Evolutionary conservation across 2,113 vertebrate genomes (phyloP).

Genomic region (Panurus biarmicus): DNA sequence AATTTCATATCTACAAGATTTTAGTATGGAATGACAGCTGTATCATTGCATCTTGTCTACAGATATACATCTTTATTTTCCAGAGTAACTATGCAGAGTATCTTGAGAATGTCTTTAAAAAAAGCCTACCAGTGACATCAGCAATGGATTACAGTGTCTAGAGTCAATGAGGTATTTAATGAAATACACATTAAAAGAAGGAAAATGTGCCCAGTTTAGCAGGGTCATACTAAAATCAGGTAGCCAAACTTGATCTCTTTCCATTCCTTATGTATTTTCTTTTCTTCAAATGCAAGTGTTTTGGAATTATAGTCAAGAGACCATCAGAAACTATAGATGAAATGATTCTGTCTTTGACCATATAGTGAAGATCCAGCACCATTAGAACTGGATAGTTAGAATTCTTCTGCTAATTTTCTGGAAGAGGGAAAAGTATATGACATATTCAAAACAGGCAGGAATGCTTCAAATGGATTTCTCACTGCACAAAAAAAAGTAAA

Average conservation of each 20-base stretch:
- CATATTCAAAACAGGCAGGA: not conserved
- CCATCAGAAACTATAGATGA: not conserved
- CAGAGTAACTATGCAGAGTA: not conserved
- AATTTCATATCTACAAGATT: not conserved
- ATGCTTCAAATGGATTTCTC: not conserved
- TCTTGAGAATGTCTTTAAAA: not conserved
- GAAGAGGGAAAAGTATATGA: not conserved
- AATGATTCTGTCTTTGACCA: not conserved
- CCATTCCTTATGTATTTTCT: not conserved
- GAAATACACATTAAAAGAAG: not conserved
- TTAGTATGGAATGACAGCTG: not conserved
- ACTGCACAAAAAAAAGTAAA: not conserved
- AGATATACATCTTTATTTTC: not conserved
- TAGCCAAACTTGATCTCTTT: not conserved
- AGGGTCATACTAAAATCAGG: not conserved
- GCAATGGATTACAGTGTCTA: not conserved
- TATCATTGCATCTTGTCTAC: not conserved
- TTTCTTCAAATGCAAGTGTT: not conserved
- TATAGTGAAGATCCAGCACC: not conserved
- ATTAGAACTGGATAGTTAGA: not conserved
- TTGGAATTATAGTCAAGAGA: not conserved
- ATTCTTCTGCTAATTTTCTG: not conserved
- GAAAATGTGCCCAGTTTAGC: not conserved
- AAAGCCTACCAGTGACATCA: not conserved
- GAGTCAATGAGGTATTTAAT: not conserved